These are phyloP conservation scores for Tenebrio molitor DNA, from an alignment of 1,140 invertebrate species.

Conservation along the genomic window DNA sequence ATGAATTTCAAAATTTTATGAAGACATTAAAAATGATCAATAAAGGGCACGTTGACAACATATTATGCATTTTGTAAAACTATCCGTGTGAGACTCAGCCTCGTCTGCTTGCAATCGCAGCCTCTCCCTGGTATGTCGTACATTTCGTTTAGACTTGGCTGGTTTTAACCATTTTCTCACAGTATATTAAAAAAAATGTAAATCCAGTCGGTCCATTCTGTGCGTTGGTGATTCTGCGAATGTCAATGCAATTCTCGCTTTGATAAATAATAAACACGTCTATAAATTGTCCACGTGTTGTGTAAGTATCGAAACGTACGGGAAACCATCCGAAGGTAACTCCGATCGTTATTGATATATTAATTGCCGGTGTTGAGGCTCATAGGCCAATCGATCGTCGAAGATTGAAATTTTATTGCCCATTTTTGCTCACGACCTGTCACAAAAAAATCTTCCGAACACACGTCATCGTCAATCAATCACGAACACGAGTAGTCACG, in stretches of 20 bases:
- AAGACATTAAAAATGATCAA: too few species aligned
- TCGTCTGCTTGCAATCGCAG: too few species aligned
- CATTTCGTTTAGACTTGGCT: too few species aligned
- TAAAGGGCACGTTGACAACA: too few species aligned
- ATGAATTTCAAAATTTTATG: too few species aligned
- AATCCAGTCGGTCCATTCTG: too few species aligned
- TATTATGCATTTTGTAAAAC: too few species aligned
- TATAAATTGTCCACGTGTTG: constrained; percentile 57
- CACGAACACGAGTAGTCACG: constrained; percentile 27
- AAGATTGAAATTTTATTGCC: constrained; percentile 28
- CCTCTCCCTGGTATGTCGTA: too few species aligned
- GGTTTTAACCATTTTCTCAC: too few species aligned
- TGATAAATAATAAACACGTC: constrained; percentile 52
- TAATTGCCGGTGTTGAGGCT: constrained; percentile 18
- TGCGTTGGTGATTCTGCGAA: neutral
- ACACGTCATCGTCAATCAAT: constrained; percentile 30
- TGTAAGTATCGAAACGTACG: constrained; percentile 22
- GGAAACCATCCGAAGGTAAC: constrained; percentile 54
- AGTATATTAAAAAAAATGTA: too few species aligned
- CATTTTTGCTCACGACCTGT: neutral
- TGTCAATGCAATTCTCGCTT: constrained; percentile 18
- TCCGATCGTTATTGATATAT: constrained; percentile 48
- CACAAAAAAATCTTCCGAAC: constrained; percentile 1
- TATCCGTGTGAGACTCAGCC: too few species aligned
- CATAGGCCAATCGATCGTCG: neutral